Percentiles rank a stretch among this genome's conserved stretches.
phyloP scores from a whole-genome alignment of 2,797 vertebrate genomes.

The Iguana delicatissima region DNA sequence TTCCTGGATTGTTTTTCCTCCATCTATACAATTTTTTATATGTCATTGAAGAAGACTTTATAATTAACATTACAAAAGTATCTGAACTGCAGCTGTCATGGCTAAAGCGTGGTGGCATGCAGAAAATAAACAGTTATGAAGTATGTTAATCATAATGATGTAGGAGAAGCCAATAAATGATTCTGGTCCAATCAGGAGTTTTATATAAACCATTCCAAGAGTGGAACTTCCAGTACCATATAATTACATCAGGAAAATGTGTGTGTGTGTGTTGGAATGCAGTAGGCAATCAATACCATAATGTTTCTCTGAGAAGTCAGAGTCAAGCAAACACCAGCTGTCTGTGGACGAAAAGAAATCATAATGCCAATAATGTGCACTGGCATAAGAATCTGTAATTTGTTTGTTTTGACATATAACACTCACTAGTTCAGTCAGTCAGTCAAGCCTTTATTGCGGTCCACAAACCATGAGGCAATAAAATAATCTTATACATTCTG shows the following conservation, averaged over 20 bases:
- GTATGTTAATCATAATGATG: constrained; percentile 34
- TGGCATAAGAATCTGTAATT: neutral
- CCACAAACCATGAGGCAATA: too few species aligned
- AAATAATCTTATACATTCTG: too few species aligned
- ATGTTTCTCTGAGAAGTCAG: constrained; percentile 20
- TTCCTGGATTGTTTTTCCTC: neutral
- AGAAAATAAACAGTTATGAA: constrained; percentile 30
- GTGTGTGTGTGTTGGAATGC: constrained; percentile 3
- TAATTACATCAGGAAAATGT: constrained; percentile 34
- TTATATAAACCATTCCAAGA: constrained; percentile 12
- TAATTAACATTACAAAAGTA: constrained; percentile 44
- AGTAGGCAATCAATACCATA: constrained; percentile 17
- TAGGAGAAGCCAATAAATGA: constrained; percentile 1
- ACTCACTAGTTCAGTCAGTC: neutral
- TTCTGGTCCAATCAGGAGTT: constrained; percentile 31
- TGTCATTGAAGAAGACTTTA: constrained; percentile 13
- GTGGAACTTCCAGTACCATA: constrained; percentile 1
- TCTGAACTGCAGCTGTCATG: constrained; percentile 42
- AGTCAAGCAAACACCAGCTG: constrained; percentile 39
- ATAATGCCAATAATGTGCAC: neutral
- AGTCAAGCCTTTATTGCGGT: too few species aligned
- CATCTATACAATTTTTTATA: neutral
- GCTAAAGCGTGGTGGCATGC: neutral
- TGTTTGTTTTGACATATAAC: too few species aligned
- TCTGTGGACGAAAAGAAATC: neutral